Evolutionary conservation across 1,140 invertebrate species (phyloP).

Genomic region (Caenorhabditis latens): DNA sequence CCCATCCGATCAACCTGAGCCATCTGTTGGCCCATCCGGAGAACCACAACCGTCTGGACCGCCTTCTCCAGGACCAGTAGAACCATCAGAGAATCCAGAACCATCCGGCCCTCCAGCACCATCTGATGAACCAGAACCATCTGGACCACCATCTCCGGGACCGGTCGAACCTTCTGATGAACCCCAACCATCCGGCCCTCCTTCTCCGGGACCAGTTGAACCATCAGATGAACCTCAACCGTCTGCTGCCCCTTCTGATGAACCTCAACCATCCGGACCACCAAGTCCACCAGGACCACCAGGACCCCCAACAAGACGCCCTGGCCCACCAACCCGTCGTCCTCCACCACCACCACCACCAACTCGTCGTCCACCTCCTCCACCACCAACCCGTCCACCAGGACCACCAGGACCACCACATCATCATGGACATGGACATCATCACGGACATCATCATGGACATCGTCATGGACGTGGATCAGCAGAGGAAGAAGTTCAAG

Average conservation of each 20-base stretch:
- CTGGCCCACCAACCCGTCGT: conserved; percentile 7
- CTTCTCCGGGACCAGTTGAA: not conserved
- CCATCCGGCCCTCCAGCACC: not conserved
- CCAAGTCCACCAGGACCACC: conserved; percentile 10
- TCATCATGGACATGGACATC: not conserved
- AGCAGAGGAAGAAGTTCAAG: not conserved
- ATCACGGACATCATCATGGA: not conserved
- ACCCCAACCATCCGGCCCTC: not conserved
- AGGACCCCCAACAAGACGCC: not conserved
- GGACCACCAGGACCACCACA: conserved; percentile 4
- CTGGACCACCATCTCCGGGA: not conserved
- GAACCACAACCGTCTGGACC: conserved; percentile 9
- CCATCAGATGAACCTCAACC: not conserved
- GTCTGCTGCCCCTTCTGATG: not conserved
- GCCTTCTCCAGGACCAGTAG: no score
- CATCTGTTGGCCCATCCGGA: not conserved
- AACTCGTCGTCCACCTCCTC: not conserved
- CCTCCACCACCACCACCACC: not conserved
- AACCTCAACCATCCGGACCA: not conserved
- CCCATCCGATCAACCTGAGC: not conserved
- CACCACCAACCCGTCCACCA: conserved; percentile 20
- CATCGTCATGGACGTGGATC: not conserved
- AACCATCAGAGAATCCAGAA: not conserved
- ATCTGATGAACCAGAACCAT: conserved; percentile 12
- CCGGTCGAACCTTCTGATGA: not conserved